Evolutionary conservation across 2,797 vertebrate species (phyloP).

Genomic region (Danionella dracula): DNA sequence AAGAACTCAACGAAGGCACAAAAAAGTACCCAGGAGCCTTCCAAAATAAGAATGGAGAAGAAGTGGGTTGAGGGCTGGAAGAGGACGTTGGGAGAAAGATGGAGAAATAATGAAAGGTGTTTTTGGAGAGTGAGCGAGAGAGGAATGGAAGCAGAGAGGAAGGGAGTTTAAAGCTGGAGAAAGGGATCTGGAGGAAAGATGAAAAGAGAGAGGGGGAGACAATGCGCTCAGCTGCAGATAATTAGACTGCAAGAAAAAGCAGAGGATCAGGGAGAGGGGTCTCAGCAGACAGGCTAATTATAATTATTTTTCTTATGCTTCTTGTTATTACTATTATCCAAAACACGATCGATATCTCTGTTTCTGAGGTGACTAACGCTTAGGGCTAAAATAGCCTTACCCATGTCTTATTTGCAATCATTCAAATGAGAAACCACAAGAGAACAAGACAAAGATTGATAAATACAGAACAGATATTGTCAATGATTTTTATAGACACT

Average conservation of each 20-base stretch:
- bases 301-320: slow-evolving; percentile 78
- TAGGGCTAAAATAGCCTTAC: slow-evolving; percentile 46
- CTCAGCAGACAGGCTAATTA: slow-evolving; percentile 73
- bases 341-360: slow-evolving; percentile 74
- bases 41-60: slow-evolving; percentile 16
- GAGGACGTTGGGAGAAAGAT: slow-evolving; percentile 52
- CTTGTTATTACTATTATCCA: slow-evolving; percentile 78
- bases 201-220: slow-evolving; percentile 67
- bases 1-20: neutral
- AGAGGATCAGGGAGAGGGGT: slow-evolving; percentile 44
- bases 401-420: neutral
- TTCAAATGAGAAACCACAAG: neutral
- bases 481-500: neutral
- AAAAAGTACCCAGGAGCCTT: slow-evolving; percentile 2
- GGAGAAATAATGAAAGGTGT: slow-evolving; percentile 34
- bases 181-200: slow-evolving; percentile 55
- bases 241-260: slow-evolving; percentile 65
- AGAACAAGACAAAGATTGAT: neutral
- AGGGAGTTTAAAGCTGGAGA: slow-evolving; percentile 49
- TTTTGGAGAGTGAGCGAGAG: slow-evolving; percentile 22
- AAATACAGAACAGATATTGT: neutral
- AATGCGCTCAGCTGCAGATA: slow-evolving; percentile 75
- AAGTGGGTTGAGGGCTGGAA: slow-evolving; percentile 51
- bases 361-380: slow-evolving; percentile 63
- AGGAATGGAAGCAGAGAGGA: slow-evolving; percentile 33